Evolutionary conservation across 2,113 vertebrate genomes (phyloP).

Genomic region (Istiophorus platypterus): DNA sequence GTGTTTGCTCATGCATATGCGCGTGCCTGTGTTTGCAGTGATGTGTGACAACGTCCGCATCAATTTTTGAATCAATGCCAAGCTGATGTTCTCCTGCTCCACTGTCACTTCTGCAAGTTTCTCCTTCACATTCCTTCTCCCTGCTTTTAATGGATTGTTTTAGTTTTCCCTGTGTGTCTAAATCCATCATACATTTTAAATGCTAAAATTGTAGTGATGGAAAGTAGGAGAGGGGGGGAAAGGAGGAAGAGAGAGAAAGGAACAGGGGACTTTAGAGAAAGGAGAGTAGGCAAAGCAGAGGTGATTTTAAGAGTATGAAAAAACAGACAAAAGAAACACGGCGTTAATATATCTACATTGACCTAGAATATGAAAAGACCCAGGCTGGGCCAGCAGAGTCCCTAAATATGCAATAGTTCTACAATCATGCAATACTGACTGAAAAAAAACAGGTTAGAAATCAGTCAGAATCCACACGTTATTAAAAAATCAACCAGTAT

Average conservation of each 20-base stretch:
- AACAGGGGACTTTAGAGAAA: slow-evolving; percentile 32
- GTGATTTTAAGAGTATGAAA: slow-evolving; percentile 44
- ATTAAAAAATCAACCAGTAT: too few relatives aligned
- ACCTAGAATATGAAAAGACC: slow-evolving; percentile 5
- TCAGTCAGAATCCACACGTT: too few relatives aligned
- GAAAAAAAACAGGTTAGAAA: too few relatives aligned
- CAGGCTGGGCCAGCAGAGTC: slow-evolving; percentile 9
- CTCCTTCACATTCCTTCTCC: slow-evolving; percentile 36
- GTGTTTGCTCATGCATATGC: slow-evolving; percentile 58
- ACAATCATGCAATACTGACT: too few relatives aligned
- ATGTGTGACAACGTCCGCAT: slow-evolving; percentile 52
- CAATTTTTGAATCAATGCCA: slow-evolving; percentile 53
- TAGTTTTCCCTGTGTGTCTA: slow-evolving; percentile 37
- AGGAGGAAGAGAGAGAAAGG: slow-evolving; percentile 26
- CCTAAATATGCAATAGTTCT: slow-evolving; percentile 23
- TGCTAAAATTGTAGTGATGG: slow-evolving; percentile 57
- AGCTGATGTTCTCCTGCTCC: slow-evolving; percentile 46
- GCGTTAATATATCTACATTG: slow-evolving; percentile 21
- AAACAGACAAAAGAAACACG: neutral
- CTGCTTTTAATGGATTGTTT: slow-evolving; percentile 48
- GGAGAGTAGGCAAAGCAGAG: slow-evolving; percentile 7
- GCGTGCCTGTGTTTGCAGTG: slow-evolving; percentile 38
- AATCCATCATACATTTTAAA: slow-evolving; percentile 49
- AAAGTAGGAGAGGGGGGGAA: slow-evolving; percentile 32
- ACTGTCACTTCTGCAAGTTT: slow-evolving; percentile 8